Base-by-base conservation (phyloP, 2,888 invertebrate genomes). In the Parnassius apollo region DNA sequence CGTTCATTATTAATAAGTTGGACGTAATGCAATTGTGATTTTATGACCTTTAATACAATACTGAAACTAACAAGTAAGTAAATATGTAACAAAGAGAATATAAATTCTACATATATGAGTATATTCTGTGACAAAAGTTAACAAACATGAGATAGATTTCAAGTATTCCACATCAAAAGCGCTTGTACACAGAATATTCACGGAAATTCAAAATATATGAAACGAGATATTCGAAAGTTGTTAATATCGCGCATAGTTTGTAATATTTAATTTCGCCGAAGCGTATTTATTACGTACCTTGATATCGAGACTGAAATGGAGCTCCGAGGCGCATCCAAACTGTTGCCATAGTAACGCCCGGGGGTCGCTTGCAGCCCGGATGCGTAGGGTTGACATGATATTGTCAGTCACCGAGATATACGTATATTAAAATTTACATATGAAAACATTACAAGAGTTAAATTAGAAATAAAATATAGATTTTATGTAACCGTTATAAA, bases 261-360 rank as follows among this genome's bases (percentile, higher is more conserved):
- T 46, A 11, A 46, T 46, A 46, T 46, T 46, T 13, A n/a, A 18
- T 48, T 18, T 48, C 12, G 13, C 13, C 9, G 3, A 1, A 42
- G 42, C 11, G 18, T 18, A 35, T 57, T 42, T 35, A 35, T 56
- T 45, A 1, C 12, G 25, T 46, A 7, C 3, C 25, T 56, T 2
- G 22, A 46, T 46, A 35, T 10, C 35, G 25, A 12, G n/a, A 12
- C 1, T 13, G 9, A 18, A 4, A 13, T n/a, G 12, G n/a, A 25
- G 48, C 18, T 49, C 18, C 22, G 9, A 9, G 25, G 48, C 22
- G 49, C 49, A 50, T 50, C 7, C 0, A 10, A 42, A 35, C 25
- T 46, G 57, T 50, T 42, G 11, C 10, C 42, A 50, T 57, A 42
- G 18, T 42, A 57, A 49, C 57, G 42, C 42, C 13, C 42, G 9